These are phyloP conservation scores for Drosophila barbarae DNA, from an alignment of 2,888 invertebrate species.

Conservation along the genomic window DNA sequence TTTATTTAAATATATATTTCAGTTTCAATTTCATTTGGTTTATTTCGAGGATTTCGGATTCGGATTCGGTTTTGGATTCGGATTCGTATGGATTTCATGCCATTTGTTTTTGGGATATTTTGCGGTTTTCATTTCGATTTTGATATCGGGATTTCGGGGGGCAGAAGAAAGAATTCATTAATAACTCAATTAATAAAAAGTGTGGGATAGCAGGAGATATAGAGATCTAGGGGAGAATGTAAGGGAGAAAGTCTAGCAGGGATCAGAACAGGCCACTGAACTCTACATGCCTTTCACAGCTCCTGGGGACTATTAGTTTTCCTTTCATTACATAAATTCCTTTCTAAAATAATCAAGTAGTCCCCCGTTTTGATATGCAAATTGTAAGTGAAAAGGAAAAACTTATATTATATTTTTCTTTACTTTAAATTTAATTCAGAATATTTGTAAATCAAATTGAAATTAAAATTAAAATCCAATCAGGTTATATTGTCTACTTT, in stretches of 20 bases:
- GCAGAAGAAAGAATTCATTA: slow-evolving; percentile 32
- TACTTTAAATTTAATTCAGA: too few relatives aligned
- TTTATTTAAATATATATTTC: slow-evolving; percentile 3
- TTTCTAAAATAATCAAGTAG: too few relatives aligned
- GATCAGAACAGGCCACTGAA: slow-evolving; percentile 5
- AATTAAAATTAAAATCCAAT: neutral
- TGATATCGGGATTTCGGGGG: slow-evolving; percentile 9
- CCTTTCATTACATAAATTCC: neutral
- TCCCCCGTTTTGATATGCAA: neutral
- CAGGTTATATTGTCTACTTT: neutral
- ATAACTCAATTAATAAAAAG: slow-evolving; percentile 5
- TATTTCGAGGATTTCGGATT: neutral
- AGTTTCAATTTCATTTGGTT: slow-evolving; percentile 4
- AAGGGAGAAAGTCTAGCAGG: slow-evolving; percentile 1
- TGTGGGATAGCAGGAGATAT: neutral
- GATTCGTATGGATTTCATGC: slow-evolving; percentile 21
- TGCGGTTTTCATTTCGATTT: slow-evolving; percentile 15
- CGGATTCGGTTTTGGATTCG: slow-evolving; percentile 2
- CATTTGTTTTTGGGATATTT: slow-evolving; percentile 18
- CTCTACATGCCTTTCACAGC: slow-evolving; percentile 3
- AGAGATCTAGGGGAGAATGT: neutral
- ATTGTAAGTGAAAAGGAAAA: neutral
- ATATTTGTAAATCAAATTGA: neutral
- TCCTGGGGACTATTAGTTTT: neutral
- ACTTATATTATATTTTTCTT: neutral